Base-by-base conservation (phyloP, 1,140 invertebrate genomes). In the Littorina saxatilis region DNA sequence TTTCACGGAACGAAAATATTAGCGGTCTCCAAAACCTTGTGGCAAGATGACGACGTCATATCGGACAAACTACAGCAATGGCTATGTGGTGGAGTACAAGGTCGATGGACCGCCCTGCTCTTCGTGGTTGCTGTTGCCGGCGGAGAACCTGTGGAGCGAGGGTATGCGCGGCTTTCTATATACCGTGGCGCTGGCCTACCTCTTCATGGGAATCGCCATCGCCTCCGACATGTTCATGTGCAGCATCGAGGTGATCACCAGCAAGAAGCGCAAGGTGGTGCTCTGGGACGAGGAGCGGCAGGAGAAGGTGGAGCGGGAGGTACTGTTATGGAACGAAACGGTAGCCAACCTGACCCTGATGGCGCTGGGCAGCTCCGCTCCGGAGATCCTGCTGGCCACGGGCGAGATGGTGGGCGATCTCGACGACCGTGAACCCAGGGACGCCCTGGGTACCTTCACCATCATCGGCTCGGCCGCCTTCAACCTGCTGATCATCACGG, bases 181-280 rank as follows among this genome's bases (percentile, higher is more conserved):
- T 81, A 79, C 89, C 29, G 3, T 90, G 7, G 87, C 86, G 17
- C 87, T 91, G 79, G 37, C 85, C 0, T 91, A 90, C 74, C 74
- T 91, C 27, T 91, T 91, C 83, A 68, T 91, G 15, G 91, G 91
- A n/a, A 87, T 95, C 37, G 94, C 95, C 47, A 95, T 95, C 84
- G 93, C 94, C 13, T 93, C 93, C 39, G 94, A 94, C 86, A 91
- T 93, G 78, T 95, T 95, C 87, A 95, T 95, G 94, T 93, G 94
- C 68, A 92, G 94, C 83, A 95, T 95, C 78, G 95, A 95, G 87
- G 87, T 89, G 2, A 89, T 91, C 66, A 91, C 90, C 2, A 89
- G 89, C 80, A 90, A 90, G 80, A 89, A 88, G 55, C 81, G 86
- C 75, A 91, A 79, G 37, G 84, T 91, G 39, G 75, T 87, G 0